Percentiles rank a stretch among this genome's conserved stretches.
Evolutionary conservation across 2,888 invertebrate genomes (phyloP).

Genomic region (Ophion obscuratus): DNA sequence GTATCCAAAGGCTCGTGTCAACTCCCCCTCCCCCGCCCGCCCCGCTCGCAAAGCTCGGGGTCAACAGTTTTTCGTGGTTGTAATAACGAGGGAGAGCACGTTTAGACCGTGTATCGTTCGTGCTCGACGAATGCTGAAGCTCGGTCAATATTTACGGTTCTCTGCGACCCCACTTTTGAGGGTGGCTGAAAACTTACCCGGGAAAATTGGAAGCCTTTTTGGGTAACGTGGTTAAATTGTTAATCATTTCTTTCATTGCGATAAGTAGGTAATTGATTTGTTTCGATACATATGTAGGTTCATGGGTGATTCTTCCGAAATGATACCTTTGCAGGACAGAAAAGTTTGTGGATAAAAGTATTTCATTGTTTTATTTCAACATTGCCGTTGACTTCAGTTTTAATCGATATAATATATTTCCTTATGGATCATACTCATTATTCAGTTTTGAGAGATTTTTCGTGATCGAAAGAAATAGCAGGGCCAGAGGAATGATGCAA

Average conservation of each 20-base stretch:
- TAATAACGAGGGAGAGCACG: background rate
- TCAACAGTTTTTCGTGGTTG: background rate
- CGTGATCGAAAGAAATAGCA: too few species aligned
- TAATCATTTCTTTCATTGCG: background rate
- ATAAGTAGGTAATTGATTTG: background rate
- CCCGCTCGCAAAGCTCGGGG: background rate
- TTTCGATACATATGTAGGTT: too few species aligned
- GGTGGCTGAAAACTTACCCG: background rate
- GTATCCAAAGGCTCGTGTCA: constrained; percentile 4
- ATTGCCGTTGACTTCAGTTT: too few species aligned
- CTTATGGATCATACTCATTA: too few species aligned
- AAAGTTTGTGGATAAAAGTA: too few species aligned
- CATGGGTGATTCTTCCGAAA: too few species aligned
- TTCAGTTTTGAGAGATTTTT: too few species aligned
- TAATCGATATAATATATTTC: too few species aligned
- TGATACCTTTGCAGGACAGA: too few species aligned
- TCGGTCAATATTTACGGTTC: background rate
- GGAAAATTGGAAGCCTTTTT: background rate
- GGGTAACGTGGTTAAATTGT: background rate
- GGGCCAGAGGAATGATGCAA: too few species aligned
- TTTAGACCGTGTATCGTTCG: background rate
- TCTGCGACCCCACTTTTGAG: background rate
- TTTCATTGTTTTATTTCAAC: too few species aligned
- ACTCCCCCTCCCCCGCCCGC: background rate
- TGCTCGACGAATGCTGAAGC: background rate